A percentile compares a stretch with the other conserved stretches of the same genome.
phyloP scores from a whole-genome alignment of 2,888 invertebrate species.

The Cerastis leucographa region DNA sequence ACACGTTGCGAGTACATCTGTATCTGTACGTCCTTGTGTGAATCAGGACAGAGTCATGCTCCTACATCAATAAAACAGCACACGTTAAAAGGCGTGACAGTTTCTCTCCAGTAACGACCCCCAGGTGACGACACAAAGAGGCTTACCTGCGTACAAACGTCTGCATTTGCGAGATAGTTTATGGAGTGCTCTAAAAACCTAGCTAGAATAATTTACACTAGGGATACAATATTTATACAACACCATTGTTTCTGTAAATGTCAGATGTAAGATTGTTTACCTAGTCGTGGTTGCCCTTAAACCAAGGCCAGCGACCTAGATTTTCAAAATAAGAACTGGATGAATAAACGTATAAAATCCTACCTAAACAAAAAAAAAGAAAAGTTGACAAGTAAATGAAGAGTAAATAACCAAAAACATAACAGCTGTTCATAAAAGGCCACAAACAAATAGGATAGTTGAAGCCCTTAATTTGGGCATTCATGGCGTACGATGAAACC shows the following conservation, averaged over 20 bases:
- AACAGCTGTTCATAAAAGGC: conserved; percentile 49
- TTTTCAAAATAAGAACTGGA: conserved; percentile 20
- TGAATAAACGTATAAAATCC: neutral
- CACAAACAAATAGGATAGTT: conserved; percentile 56
- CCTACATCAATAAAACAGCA: conserved; percentile 57
- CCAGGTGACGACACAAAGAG: conserved; percentile 56
- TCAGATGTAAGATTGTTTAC: conserved; percentile 37
- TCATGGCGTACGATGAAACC: conserved; percentile 69
- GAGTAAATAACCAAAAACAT: conserved; percentile 27
- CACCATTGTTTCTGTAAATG: conserved; percentile 39
- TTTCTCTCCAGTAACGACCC: conserved; percentile 59
- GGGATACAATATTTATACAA: conserved; percentile 35
- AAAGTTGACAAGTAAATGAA: conserved; percentile 35
- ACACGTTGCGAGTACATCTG: conserved; percentile 47
- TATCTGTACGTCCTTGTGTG: conserved; percentile 28
- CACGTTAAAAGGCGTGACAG: conserved; percentile 51
- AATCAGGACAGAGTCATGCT: conserved; percentile 47
- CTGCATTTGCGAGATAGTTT: conserved; percentile 51
- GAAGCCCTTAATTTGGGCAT: conserved; percentile 69
- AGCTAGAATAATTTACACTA: conserved; percentile 41
- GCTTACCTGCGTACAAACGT: conserved; percentile 45
- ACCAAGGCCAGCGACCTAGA: conserved; percentile 23
- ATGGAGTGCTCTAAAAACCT: conserved; percentile 49
- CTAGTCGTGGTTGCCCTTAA: conserved; percentile 20
- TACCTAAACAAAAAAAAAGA: neutral